A percentile compares a stretch with the other conserved stretches of the same genome.
phyloP scores from a whole-genome alignment of 2,113 vertebrate genomes.

The Hirundichthys speculiger region DNA sequence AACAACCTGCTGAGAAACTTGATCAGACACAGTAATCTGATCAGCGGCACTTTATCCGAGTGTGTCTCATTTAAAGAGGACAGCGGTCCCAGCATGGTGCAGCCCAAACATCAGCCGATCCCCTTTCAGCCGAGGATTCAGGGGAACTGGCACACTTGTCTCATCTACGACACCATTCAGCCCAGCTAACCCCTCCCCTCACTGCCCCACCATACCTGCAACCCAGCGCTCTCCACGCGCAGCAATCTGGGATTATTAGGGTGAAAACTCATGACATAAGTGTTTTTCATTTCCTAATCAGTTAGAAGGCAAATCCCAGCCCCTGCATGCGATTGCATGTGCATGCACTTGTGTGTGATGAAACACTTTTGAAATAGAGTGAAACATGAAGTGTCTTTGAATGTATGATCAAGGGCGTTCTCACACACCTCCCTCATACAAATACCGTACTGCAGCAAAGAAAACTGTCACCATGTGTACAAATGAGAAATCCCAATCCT shows the following conservation, averaged over 20 bases:
- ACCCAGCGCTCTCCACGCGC: conserved; percentile 29
- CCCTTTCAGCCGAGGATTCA: conserved; percentile 59
- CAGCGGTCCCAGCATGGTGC: conserved; percentile 57
- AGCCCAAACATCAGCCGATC: conserved; percentile 79
- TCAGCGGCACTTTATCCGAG: conserved; percentile 71
- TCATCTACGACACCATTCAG: conserved; percentile 49
- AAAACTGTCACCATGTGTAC: conserved; percentile 19
- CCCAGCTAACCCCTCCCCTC: neutral
- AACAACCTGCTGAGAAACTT: conserved; percentile 62
- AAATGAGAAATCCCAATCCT: conserved; percentile 9
- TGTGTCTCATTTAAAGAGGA: conserved; percentile 73
- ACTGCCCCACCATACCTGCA: conserved; percentile 42
- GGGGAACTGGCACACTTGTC: conserved; percentile 42
- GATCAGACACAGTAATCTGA: conserved; percentile 74
- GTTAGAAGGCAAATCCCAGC: conserved; percentile 46
- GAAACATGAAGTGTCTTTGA: conserved; percentile 66
- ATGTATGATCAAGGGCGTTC: conserved; percentile 69
- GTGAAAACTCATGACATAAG: conserved; percentile 60
- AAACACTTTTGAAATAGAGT: conserved; percentile 70
- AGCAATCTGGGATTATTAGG: conserved; percentile 50
- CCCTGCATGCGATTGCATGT: conserved; percentile 9
- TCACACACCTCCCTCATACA: conserved; percentile 48
- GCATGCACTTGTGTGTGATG: conserved; percentile 60
- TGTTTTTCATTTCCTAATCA: conserved; percentile 63
- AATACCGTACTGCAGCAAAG: conserved; percentile 44